A percentile compares a stretch with the other conserved stretches of the same genome.
Evolutionary conservation across 64 coral and sea anemone species (phyloP).

Genomic region (Dendrophyllia cribrosa): DNA sequence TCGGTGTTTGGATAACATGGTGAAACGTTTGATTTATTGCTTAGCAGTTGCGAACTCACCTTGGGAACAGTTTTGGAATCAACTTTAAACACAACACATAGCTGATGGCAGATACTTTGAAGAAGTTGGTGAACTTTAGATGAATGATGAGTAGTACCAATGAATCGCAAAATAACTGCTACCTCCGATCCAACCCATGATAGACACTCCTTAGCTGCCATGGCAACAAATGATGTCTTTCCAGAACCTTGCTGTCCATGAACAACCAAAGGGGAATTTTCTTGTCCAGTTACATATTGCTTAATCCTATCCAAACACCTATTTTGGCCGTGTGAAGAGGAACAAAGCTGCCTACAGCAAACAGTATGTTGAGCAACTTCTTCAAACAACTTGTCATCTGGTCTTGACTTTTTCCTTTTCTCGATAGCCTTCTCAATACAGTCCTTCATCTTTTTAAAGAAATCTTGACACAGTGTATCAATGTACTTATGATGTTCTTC

Average conservation of each 20-base stretch:
- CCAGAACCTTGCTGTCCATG: slow-evolving; percentile 84
- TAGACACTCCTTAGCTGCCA: slow-evolving; percentile 79
- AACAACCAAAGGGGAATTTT: slow-evolving; percentile 77
- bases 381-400: slow-evolving; percentile 59
- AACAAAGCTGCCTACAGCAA: slow-evolving; percentile 14
- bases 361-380: slow-evolving; percentile 67
- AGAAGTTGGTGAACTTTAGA: slow-evolving; percentile 81
- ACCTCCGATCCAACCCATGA: slow-evolving; percentile 58
- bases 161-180: slow-evolving; percentile 82
- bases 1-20: too few species aligned
- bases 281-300: slow-evolving; percentile 36
- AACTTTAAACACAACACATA: slow-evolving; percentile 61
- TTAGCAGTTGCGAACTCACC: background rate
- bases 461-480: slow-evolving; percentile 79
- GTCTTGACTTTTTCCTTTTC: background rate
- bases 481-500: slow-evolving; percentile 72
- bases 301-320: slow-evolving; percentile 53
- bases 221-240: slow-evolving; percentile 90
- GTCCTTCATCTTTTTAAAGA: slow-evolving; percentile 55
- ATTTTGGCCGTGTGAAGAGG: slow-evolving; percentile 6
- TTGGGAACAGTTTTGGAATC: slow-evolving; percentile 35
- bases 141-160: slow-evolving; percentile 83
- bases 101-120: slow-evolving; percentile 84
- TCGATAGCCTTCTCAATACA: slow-evolving; percentile 68
- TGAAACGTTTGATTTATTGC: too few species aligned